phyloP scores from a whole-genome alignment of 2,113 vertebrate genomes.

The Takifugu flavidus region DNA sequence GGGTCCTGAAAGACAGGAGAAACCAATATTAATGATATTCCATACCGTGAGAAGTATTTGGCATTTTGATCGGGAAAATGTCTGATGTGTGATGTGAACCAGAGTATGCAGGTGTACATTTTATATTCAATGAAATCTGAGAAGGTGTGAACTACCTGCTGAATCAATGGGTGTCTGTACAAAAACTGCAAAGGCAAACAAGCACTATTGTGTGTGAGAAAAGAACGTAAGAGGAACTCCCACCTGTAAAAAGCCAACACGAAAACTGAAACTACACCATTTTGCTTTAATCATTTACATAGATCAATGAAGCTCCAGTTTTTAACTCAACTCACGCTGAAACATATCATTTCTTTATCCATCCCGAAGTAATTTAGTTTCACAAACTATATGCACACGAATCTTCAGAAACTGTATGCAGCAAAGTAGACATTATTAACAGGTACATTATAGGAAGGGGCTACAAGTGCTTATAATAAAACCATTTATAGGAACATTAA shows the following conservation, averaged over 20 bases:
- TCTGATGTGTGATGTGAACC: not conserved
- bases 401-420: too few relatives aligned
- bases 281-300: not conserved
- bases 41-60: not conserved
- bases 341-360: slow-evolving; percentile 1
- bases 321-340: not conserved
- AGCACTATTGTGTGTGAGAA: slow-evolving; percentile 21
- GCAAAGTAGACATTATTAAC: not conserved
- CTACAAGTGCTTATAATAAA: too few relatives aligned
- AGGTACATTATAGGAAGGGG: not conserved
- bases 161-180: slow-evolving; percentile 54
- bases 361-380: too few relatives aligned
- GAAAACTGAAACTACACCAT: too few relatives aligned
- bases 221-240: slow-evolving; percentile 2
- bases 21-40: not conserved
- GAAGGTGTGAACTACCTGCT: slow-evolving; percentile 56
- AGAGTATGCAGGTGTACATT: slow-evolving; percentile 4
- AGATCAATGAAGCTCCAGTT: slow-evolving; percentile 9
- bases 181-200: slow-evolving; percentile 34
- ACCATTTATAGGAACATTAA: too few relatives aligned
- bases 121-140: slow-evolving; percentile 7
- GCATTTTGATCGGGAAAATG: too few relatives aligned
- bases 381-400: too few relatives aligned
- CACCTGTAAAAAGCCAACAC: not conserved
- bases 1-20: slow-evolving; percentile 58